Percentiles rank a stretch among this genome's conserved stretches.
Evolutionary conservation across 2,797 vertebrate species (phyloP).

Genomic region (Acomys russatus): DNA sequence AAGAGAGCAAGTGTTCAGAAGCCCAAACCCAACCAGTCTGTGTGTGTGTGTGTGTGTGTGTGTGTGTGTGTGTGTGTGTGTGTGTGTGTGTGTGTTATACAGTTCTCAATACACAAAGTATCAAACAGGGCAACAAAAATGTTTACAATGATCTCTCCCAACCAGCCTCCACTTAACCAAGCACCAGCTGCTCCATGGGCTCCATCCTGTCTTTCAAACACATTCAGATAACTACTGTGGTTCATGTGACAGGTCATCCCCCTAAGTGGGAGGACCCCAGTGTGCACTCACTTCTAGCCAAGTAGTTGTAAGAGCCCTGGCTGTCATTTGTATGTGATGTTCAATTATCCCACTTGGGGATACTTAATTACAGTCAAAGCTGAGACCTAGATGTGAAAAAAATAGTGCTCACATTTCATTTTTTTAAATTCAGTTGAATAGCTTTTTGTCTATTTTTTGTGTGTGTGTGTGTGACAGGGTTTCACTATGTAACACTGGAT

Average conservation of each 20-base stretch:
- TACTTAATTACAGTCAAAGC: neutral
- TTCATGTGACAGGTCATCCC: accelerated
- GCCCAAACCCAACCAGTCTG: neutral
- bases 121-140: neutral
- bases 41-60: too few relatives aligned
- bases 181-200: too few relatives aligned
- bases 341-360: neutral
- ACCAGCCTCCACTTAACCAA: neutral
- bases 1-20: neutral
- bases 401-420: neutral
- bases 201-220: neutral
- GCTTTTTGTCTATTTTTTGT: neutral
- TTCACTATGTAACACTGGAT: neutral
- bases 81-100: neutral
- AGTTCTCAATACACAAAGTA: neutral
- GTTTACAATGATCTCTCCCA: neutral
- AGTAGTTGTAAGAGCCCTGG: neutral
- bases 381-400: neutral
- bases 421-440: neutral
- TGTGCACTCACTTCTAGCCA: neutral
- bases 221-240: too few relatives aligned
- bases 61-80: too few relatives aligned
- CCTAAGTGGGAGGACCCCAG: neutral
- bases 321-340: neutral
- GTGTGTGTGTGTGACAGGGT: neutral